phyloP scores from a whole-genome alignment of 1,140 invertebrate species.

The Camponotus floridanus region DNA sequence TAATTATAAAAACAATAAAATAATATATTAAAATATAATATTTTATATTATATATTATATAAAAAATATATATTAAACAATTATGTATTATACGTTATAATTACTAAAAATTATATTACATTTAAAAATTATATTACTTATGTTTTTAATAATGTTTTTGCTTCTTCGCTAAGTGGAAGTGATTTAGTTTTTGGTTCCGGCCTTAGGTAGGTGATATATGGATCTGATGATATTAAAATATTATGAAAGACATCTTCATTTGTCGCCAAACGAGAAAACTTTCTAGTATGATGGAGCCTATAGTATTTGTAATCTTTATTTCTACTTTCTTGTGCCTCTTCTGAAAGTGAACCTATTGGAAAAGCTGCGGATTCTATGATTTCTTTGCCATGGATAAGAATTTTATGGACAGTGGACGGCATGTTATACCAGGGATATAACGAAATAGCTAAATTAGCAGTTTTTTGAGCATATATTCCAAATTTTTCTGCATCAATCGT shows the following conservation, averaged over 20 bases:
- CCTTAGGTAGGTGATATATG: background rate
- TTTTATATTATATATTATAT: no score
- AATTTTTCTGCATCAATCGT: background rate
- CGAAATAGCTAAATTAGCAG: constrained; percentile 2
- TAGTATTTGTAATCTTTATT: constrained; percentile 15
- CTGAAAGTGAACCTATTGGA: background rate
- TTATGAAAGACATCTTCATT: constrained; percentile 15
- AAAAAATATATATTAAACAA: no score
- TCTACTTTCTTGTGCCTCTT: background rate
- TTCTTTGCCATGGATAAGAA: constrained; percentile 9
- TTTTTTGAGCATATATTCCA: background rate
- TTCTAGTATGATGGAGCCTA: background rate
- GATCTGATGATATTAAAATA: constrained; percentile 4
- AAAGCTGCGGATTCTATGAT: background rate
- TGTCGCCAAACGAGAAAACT: background rate
- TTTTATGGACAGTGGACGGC: background rate
- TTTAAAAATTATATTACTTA: background rate
- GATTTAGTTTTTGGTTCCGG: constrained; percentile 10
- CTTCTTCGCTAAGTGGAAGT: constrained; percentile 13
- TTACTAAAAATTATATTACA: no score
- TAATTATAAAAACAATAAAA: no score
- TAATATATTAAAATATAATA: no score
- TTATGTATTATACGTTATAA: no score
- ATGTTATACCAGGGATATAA: constrained; percentile 7
- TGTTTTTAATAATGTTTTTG: constrained; percentile 6